Conservation (phyloP, 2,113 vertebrate genomes). For the Scartelaos histophorus region DNA sequence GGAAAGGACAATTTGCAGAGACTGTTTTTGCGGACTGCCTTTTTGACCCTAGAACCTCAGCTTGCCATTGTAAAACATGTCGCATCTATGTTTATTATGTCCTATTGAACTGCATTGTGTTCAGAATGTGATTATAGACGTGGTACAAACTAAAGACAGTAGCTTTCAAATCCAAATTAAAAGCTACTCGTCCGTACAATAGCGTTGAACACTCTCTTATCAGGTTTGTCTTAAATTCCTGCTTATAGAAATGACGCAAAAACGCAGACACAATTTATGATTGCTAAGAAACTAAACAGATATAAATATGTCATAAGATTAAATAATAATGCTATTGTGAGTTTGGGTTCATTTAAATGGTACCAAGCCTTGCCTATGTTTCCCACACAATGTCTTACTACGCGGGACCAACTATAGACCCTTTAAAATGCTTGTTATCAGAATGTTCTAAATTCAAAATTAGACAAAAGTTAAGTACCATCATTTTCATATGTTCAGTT, state of each 20-base stretch:
- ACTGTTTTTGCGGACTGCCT: slow-evolving; percentile 54
- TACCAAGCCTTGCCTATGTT: slow-evolving; percentile 28
- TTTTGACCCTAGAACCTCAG: slow-evolving; percentile 65
- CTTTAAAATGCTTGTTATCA: not conserved
- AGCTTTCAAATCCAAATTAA: not conserved
- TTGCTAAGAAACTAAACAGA: not conserved
- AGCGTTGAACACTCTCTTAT: not conserved
- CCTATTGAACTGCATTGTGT: slow-evolving; percentile 44
- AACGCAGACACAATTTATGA: not conserved
- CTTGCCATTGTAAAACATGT: slow-evolving; percentile 58
- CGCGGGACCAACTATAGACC: slow-evolving; percentile 9
- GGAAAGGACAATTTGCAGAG: not conserved
- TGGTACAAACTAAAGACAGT: not conserved
- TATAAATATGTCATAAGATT: not conserved
- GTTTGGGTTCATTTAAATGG: slow-evolving; percentile 8
- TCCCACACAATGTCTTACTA: slow-evolving; percentile 38
- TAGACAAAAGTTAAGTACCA: not conserved
- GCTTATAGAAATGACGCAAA: not conserved
- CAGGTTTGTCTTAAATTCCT: not conserved
- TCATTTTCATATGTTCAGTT: not conserved
- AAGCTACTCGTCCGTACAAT: not conserved
- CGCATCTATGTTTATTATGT: slow-evolving; percentile 37
- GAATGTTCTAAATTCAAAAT: not conserved
- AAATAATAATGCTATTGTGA: not conserved
- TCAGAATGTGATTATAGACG: not conserved